These are phyloP conservation scores for Zootermopsis nevadensis DNA, from an alignment of 2,888 invertebrate species.

Conservation along the genomic window DNA sequence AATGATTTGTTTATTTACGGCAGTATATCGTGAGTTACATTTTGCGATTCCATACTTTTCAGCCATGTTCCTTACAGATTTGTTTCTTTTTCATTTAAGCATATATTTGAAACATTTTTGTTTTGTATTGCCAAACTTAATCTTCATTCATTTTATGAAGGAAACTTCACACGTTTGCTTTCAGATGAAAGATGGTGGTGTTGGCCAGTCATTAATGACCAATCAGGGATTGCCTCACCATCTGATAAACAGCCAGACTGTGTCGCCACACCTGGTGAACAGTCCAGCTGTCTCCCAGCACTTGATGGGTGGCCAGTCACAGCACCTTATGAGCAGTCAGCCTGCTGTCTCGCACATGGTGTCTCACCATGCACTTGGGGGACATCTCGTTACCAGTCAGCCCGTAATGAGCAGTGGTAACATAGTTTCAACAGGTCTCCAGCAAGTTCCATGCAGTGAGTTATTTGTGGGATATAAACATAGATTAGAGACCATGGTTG, in stretches of 20 bases:
- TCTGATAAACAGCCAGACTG: slow-evolving; percentile 12
- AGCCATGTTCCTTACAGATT: too few species aligned
- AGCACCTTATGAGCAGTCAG: slow-evolving; percentile 49
- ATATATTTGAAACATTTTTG: too few species aligned
- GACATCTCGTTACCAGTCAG: slow-evolving; percentile 41
- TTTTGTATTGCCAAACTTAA: too few species aligned
- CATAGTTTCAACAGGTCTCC: slow-evolving; percentile 12
- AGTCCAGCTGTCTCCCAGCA: slow-evolving; percentile 18
- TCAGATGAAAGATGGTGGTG: slow-evolving; percentile 47
- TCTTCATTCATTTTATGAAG: too few species aligned
- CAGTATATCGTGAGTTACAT: too few species aligned
- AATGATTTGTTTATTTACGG: too few species aligned
- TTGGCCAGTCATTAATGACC: slow-evolving; percentile 44
- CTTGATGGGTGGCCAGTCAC: slow-evolving; percentile 27
- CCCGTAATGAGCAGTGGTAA: slow-evolving; percentile 49
- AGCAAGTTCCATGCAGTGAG: slow-evolving; percentile 46
- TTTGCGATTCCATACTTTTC: too few species aligned
- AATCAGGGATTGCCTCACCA: slow-evolving; percentile 38
- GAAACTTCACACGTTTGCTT: not conserved
- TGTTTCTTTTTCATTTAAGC: not conserved
- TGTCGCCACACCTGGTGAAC: slow-evolving; percentile 29
- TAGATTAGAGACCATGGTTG: too few species aligned
- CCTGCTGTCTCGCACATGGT: slow-evolving; percentile 46
- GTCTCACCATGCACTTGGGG: slow-evolving; percentile 9
- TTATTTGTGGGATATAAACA: not conserved